Conservation (phyloP, 53 echinoderm and acorn worm genomes). For the Luidia sarsii region DNA sequence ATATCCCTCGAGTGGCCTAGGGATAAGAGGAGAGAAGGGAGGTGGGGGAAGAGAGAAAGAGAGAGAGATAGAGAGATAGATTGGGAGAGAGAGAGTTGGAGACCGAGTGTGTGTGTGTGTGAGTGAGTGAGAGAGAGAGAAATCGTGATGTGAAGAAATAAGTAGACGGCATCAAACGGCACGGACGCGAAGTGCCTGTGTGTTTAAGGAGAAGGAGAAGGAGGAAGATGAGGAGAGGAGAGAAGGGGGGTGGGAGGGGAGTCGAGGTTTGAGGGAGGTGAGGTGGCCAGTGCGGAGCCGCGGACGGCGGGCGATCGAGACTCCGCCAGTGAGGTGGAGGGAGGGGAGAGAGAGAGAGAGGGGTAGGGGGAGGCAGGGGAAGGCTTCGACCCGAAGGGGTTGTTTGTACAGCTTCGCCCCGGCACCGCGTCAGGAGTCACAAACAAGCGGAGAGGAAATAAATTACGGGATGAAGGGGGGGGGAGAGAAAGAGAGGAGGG, state of each 20-base stretch:
- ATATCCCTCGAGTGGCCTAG: conserved; percentile 37
- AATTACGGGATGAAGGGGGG: conserved; percentile 58
- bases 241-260: background rate
- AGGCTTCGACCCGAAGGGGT: conserved; percentile 31
- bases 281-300: no score
- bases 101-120: conserved; percentile 15
- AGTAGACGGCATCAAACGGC: no score
- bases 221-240: no score
- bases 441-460: conserved; percentile 66
- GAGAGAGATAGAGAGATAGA: no score
- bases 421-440: conserved; percentile 72
- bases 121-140: background rate
- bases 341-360: background rate
- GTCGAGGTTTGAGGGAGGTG: conserved; percentile 11
- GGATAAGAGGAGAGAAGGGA: conserved; percentile 22
- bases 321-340: no score
- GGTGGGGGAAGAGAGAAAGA: no score
- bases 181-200: no score
- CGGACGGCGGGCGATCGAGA: no score
- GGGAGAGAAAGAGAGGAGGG: no score
- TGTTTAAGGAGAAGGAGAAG: no score
- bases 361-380: background rate
- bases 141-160: no score
- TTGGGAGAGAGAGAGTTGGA: no score
- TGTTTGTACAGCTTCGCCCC: conserved; percentile 70